phyloP scores from a whole-genome alignment of 35 echinoderm and acorn worm species.

The Ophiothrix spiculata region DNA sequence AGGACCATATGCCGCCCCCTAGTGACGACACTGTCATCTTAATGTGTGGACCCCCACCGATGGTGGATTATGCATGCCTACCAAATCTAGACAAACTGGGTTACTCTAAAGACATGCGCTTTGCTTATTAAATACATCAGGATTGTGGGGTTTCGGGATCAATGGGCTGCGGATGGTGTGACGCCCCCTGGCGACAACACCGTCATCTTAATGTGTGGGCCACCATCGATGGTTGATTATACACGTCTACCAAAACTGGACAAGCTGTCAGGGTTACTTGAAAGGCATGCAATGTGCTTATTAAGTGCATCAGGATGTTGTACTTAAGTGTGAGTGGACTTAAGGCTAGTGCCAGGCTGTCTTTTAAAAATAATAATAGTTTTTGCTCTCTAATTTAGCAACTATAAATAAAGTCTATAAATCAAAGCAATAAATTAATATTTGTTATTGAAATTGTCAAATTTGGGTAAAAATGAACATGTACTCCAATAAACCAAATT shows the following conservation, averaged over 20 bases:
- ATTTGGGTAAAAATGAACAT: too few species aligned
- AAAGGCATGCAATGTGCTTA: slow-evolving; percentile 90
- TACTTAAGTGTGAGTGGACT: too few species aligned
- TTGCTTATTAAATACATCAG: slow-evolving; percentile 84
- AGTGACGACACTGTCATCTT: slow-evolving; percentile 83
- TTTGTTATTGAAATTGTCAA: too few species aligned
- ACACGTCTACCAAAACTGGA: slow-evolving; percentile 92
- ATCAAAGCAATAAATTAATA: too few species aligned
- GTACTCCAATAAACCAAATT: too few species aligned
- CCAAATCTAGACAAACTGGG: slow-evolving; percentile 96
- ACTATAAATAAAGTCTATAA: too few species aligned
- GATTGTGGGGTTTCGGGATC: too few species aligned
- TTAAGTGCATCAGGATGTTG: too few species aligned
- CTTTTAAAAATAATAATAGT: too few species aligned
- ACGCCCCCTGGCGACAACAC: slow-evolving; percentile 85
- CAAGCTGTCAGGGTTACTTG: slow-evolving; percentile 83
- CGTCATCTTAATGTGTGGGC: slow-evolving; percentile 94
- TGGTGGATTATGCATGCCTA: slow-evolving; percentile 85
- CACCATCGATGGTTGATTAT: slow-evolving; percentile 89
- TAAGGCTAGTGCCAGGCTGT: too few species aligned
- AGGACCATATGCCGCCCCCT: slow-evolving; percentile 83
- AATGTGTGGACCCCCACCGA: slow-evolving; percentile 97
- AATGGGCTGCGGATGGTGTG: too few species aligned
- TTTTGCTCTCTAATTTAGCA: too few species aligned
- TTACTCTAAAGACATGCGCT: slow-evolving; percentile 86